Percentiles rank a stretch among this genome's conserved stretches.
Conservation (phyloP, 2,113 vertebrate genomes). For the Urocolius indicus region DNA sequence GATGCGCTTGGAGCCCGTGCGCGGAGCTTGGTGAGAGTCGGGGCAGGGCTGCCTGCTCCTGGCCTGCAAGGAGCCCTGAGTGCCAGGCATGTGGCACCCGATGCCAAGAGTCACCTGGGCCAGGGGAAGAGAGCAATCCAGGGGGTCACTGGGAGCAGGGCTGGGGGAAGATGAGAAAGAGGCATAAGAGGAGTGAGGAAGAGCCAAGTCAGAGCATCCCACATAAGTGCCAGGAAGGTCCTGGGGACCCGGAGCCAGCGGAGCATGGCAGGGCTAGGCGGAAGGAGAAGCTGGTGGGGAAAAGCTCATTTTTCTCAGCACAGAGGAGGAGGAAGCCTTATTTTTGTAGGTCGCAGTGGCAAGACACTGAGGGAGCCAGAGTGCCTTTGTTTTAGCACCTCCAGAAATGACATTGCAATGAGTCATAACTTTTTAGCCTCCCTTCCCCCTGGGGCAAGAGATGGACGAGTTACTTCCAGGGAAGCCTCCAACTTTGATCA, state of each 20-base stretch:
- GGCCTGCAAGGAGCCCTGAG: neutral
- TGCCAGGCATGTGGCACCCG: rapidly evolving
- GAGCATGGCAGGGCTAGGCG: rapidly evolving
- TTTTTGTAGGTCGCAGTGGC: neutral
- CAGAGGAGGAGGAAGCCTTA: neutral
- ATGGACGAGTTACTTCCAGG: neutral
- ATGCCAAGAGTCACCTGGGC: rapidly evolving
- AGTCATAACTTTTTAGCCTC: slow-evolving; percentile 19
- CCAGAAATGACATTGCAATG: slow-evolving; percentile 26
- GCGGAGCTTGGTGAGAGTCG: neutral
- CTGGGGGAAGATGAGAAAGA: neutral
- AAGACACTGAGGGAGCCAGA: neutral
- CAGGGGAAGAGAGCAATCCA: neutral
- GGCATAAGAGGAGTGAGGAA: neutral
- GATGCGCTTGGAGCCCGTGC: neutral
- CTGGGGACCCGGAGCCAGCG: rapidly evolving
- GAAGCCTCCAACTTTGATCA: neutral
- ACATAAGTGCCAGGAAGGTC: rapidly evolving
- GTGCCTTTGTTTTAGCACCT: slow-evolving; percentile 21
- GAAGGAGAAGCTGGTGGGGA: neutral
- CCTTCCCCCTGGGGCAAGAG: neutral
- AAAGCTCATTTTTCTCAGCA: neutral
- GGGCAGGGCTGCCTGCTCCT: slow-evolving; percentile 2
- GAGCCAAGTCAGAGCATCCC: neutral
- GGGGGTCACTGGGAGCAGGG: rapidly evolving